Conservation (phyloP, 2,113 vertebrate genomes). For the Gopherus evgoodei region DNA sequence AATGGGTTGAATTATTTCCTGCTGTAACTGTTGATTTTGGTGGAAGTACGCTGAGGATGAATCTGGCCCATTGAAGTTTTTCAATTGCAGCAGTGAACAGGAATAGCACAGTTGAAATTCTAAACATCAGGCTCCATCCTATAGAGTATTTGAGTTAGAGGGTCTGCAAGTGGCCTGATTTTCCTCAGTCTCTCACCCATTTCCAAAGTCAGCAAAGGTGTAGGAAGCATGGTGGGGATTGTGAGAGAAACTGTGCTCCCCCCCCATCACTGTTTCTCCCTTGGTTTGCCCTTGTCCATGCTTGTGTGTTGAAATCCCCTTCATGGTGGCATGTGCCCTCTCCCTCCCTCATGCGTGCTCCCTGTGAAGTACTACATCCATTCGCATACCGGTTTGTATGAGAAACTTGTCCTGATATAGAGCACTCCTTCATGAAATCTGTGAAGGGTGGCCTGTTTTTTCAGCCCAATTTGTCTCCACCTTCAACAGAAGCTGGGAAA, state of each 20-base stretch:
- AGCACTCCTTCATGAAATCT: not conserved
- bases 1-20: not conserved
- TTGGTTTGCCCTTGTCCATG: not conserved
- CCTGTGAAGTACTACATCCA: fast-evolving
- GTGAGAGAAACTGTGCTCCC: not conserved
- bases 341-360: not conserved
- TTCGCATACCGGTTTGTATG: not conserved
- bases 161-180: not conserved
- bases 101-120: conserved; percentile 33
- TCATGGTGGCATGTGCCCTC: not conserved
- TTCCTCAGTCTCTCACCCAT: fast-evolving
- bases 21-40: not conserved
- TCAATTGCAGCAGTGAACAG: conserved; percentile 49
- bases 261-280: not conserved
- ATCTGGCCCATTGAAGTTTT: not conserved
- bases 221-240: not conserved
- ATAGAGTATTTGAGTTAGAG: not conserved
- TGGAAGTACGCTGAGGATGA: not conserved
- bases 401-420: not conserved
- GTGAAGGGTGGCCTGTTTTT: not conserved
- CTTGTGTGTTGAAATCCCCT: not conserved
- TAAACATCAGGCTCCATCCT: not conserved
- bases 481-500: not conserved
- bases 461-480: not conserved
- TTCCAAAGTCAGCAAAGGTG: not conserved